phyloP scores from a whole-genome alignment of 1,140 invertebrate genomes.

The Eciton burchellii region DNA sequence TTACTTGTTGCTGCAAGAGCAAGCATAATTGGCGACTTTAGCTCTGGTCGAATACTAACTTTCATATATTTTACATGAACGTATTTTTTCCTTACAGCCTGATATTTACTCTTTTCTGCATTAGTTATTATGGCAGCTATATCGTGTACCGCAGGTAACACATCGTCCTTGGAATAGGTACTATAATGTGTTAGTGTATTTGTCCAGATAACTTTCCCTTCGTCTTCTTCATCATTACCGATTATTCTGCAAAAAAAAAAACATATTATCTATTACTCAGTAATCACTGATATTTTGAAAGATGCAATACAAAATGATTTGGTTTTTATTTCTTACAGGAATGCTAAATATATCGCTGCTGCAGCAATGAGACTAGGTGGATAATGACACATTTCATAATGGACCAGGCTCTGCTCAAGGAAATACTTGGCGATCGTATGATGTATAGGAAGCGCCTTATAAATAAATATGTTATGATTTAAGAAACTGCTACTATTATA shows the following conservation, averaged over 20 bases:
- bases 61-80: slow-evolving; percentile 86
- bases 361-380: slow-evolving; percentile 93
- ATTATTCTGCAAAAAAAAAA: slow-evolving; percentile 70
- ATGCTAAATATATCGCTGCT: slow-evolving; percentile 90
- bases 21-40: slow-evolving; percentile 83
- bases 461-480: slow-evolving; percentile 54
- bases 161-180: slow-evolving; percentile 86
- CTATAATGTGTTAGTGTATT: slow-evolving; percentile 88
- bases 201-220: slow-evolving; percentile 86
- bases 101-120: slow-evolving; percentile 87
- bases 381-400: slow-evolving; percentile 93
- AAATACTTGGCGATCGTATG: slow-evolving; percentile 97
- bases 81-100: slow-evolving; percentile 89
- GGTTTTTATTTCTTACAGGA: slow-evolving; percentile 84
- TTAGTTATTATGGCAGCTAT: slow-evolving; percentile 87
- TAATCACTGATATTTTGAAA: not conserved
- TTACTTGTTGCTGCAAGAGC: slow-evolving; percentile 75
- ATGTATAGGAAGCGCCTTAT: slow-evolving; percentile 87
- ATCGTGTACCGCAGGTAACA: slow-evolving; percentile 87
- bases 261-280: slow-evolving; percentile 1
- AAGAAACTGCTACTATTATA: not conserved
- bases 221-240: slow-evolving; percentile 79
- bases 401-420: slow-evolving; percentile 93
- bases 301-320: not conserved
- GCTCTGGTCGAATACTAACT: slow-evolving; percentile 87